A percentile compares a stretch with the other conserved stretches of the same genome.
phyloP scores from a whole-genome alignment of 1,140 invertebrate genomes.

The Prorops nasuta region DNA sequence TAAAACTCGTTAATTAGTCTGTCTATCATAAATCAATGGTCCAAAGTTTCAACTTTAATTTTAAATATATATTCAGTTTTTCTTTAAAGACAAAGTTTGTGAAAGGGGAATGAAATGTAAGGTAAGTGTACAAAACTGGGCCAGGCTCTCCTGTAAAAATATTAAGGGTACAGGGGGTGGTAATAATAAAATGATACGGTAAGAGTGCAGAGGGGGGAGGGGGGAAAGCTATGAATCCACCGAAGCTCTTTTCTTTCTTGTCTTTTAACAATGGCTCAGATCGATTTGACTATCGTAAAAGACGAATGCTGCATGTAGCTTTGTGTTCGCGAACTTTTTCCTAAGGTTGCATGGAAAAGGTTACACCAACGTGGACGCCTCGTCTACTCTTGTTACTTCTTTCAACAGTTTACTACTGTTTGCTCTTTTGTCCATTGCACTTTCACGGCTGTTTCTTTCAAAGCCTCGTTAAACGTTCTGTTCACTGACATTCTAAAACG shows the following conservation, averaged over 20 bases:
- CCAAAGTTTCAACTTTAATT: too few species aligned
- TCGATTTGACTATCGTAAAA: slow-evolving; percentile 27
- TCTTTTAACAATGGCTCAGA: slow-evolving; percentile 15
- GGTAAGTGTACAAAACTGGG: too few species aligned
- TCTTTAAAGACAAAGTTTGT: too few species aligned
- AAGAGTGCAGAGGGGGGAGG: neutral
- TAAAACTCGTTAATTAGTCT: too few species aligned
- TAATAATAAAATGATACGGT: too few species aligned
- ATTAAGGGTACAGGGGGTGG: too few species aligned
- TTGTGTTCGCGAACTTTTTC: slow-evolving; percentile 26
- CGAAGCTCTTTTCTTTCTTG: neutral
- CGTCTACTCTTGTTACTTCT: neutral
- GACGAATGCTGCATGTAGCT: slow-evolving; percentile 21
- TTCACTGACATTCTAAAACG: too few species aligned
- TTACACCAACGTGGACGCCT: slow-evolving; percentile 17
- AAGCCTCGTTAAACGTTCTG: too few species aligned
- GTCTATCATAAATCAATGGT: too few species aligned
- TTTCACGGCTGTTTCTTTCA: neutral
- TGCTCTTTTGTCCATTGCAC: slow-evolving; percentile 3
- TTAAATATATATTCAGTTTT: too few species aligned
- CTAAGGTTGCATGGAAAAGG: slow-evolving; percentile 16
- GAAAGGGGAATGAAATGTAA: too few species aligned
- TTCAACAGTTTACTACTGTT: neutral
- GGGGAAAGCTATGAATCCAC: neutral
- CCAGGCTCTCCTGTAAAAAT: too few species aligned